These are phyloP conservation scores for Neuroscelio doddi DNA, from an alignment of 2,888 invertebrate species.

Conservation along the genomic window DNA sequence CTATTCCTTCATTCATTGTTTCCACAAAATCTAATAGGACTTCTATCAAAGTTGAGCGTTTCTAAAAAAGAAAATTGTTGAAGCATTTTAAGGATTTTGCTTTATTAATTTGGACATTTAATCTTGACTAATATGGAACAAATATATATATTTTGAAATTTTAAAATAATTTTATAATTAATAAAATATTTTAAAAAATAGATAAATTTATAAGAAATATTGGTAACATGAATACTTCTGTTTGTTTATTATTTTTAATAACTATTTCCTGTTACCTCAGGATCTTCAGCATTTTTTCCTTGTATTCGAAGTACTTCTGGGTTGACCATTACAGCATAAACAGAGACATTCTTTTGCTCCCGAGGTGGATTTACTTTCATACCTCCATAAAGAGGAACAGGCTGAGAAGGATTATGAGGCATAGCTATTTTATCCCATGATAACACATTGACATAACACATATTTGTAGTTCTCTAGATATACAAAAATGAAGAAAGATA, in stretches of 20 bases:
- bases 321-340: slow-evolving; percentile 84
- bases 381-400: slow-evolving; percentile 82
- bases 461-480: slow-evolving; percentile 62
- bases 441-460: slow-evolving; percentile 77
- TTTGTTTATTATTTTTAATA: too few relatives aligned
- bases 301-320: slow-evolving; percentile 79
- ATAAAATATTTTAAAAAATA: too few relatives aligned
- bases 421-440: slow-evolving; percentile 83
- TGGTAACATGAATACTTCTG: too few relatives aligned
- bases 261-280: slow-evolving; percentile 71
- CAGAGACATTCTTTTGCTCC: slow-evolving; percentile 75
- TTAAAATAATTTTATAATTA: too few relatives aligned
- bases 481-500: too few relatives aligned
- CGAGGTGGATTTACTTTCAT: slow-evolving; percentile 80
- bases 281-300: slow-evolving; percentile 80
- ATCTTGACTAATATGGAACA: too few relatives aligned
- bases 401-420: slow-evolving; percentile 78
- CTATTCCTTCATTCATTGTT: slow-evolving; percentile 80
- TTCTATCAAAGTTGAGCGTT: slow-evolving; percentile 79
- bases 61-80: slow-evolving; percentile 73
- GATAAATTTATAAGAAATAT: too few relatives aligned
- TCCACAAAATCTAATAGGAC: slow-evolving; percentile 82
- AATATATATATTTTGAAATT: too few relatives aligned
- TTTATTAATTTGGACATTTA: too few relatives aligned
- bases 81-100: neutral